Percentiles rank a stretch among this genome's conserved stretches.
These are phyloP conservation scores for Eulemur coronatus DNA, from an alignment of 2,797 vertebrate species.

Conservation along the genomic window DNA sequence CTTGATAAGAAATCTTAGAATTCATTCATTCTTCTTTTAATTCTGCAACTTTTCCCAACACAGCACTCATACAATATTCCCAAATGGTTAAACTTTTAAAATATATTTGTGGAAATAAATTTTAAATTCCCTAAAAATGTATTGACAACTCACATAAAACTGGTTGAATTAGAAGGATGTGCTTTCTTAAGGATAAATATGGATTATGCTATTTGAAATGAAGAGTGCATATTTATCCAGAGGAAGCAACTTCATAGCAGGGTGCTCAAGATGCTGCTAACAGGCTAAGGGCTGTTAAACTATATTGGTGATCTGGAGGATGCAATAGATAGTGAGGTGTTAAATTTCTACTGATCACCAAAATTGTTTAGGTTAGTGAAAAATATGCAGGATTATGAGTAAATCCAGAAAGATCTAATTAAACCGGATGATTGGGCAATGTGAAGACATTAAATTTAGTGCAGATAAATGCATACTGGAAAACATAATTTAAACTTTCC, in stretches of 20 bases:
- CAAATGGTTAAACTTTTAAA: background rate
- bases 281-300: background rate
- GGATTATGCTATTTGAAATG: background rate
- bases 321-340: background rate
- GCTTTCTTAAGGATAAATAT: background rate
- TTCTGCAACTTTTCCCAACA: background rate
- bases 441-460: conserved; percentile 72
- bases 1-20: background rate
- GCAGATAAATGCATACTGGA: conserved; percentile 61
- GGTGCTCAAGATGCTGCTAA: background rate
- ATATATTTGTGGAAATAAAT: background rate
- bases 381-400: conserved; percentile 72
- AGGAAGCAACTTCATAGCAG: background rate
- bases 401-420: conserved; percentile 86
- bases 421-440: conserved; percentile 79
- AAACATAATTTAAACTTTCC: conserved; percentile 77
- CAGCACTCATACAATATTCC: background rate
- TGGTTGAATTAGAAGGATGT: background rate
- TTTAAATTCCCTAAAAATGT: conserved; percentile 5
- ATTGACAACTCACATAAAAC: background rate
- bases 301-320: background rate
- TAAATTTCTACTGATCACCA: conserved; percentile 77
- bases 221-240: background rate
- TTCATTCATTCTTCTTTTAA: background rate
- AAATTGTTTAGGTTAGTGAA: conserved; percentile 78